A percentile compares a stretch with the other conserved stretches of the same genome.
These are phyloP conservation scores for Polylopha cassiicola DNA, from an alignment of 2,888 invertebrate genomes.

Conservation along the genomic window DNA sequence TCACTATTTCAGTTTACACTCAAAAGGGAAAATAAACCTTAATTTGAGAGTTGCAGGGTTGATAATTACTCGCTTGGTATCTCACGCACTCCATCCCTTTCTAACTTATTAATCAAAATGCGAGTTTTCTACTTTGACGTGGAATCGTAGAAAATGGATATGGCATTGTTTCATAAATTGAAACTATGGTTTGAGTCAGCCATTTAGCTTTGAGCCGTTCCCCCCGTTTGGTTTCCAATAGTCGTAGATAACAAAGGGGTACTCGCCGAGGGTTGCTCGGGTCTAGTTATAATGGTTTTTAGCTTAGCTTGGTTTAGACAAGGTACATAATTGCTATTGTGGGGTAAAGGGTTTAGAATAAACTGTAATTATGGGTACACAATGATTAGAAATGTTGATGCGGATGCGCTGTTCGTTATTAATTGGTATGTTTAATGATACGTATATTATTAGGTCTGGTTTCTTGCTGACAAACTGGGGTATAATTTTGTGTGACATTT, in stretches of 20 bases:
- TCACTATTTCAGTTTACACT: slow-evolving; percentile 64
- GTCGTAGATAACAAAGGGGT: slow-evolving; percentile 23
- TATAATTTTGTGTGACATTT: slow-evolving; percentile 2
- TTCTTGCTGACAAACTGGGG: neutral
- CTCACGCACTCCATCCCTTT: slow-evolving; percentile 69
- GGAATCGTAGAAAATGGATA: slow-evolving; percentile 75
- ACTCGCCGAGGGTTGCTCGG: slow-evolving; percentile 35
- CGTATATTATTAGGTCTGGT: neutral
- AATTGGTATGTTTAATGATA: slow-evolving; percentile 30
- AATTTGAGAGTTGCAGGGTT: slow-evolving; percentile 40
- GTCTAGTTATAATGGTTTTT: slow-evolving; percentile 33
- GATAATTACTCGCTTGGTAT: slow-evolving; percentile 32
- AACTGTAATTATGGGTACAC: slow-evolving; percentile 56
- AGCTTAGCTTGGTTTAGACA: slow-evolving; percentile 64
- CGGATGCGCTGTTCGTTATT: slow-evolving; percentile 45
- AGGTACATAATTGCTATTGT: slow-evolving; percentile 65
- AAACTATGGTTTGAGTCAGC: slow-evolving; percentile 66
- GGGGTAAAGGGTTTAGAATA: slow-evolving; percentile 59
- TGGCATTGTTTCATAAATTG: slow-evolving; percentile 76
- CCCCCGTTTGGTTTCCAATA: slow-evolving; percentile 27
- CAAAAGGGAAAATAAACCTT: slow-evolving; percentile 48
- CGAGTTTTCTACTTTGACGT: slow-evolving; percentile 74
- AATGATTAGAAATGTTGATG: slow-evolving; percentile 60
- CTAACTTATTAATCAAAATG: slow-evolving; percentile 76
- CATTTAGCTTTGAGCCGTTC: slow-evolving; percentile 45